Evolutionary conservation across 1,140 invertebrate species (phyloP).

Genomic region (Drosophila subpulchrella): DNA sequence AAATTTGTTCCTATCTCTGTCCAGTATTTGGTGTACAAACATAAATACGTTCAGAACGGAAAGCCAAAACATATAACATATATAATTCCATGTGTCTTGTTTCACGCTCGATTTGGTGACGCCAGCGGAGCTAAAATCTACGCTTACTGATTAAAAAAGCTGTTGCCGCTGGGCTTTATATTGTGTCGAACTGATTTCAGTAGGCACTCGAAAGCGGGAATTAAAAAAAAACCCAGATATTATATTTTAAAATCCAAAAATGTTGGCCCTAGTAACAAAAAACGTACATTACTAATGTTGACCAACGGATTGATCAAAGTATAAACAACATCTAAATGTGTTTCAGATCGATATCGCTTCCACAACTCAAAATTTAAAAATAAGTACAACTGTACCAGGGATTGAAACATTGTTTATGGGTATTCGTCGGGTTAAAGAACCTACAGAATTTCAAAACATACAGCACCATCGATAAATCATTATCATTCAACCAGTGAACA

Average conservation of each 20-base stretch:
- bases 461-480: background rate
- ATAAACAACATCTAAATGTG: background rate
- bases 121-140: slow-evolving; percentile 31
- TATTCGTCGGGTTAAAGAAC: background rate
- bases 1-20: slow-evolving; percentile 53
- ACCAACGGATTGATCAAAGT: background rate
- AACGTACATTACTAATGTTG: background rate
- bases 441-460: background rate
- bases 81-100: slow-evolving; percentile 63
- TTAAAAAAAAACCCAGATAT: slow-evolving; percentile 12
- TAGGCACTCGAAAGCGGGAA: slow-evolving; percentile 8
- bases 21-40: slow-evolving; percentile 13
- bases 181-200: slow-evolving; percentile 20
- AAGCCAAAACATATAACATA: slow-evolving; percentile 33
- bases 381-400: background rate
- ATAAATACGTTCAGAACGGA: slow-evolving; percentile 32
- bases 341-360: background rate
- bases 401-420: background rate
- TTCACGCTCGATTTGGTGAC: slow-evolving; percentile 66
- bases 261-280: background rate
- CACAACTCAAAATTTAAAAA: background rate
- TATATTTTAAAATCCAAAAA: background rate
- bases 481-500: background rate
- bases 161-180: slow-evolving; percentile 22
- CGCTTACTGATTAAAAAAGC: slow-evolving; percentile 57